A percentile compares a stretch with the other conserved stretches of the same genome.
These are phyloP conservation scores for Galaxea fascicularis DNA, from an alignment of 92 coral and sea anemone species.

Conservation along the genomic window DNA sequence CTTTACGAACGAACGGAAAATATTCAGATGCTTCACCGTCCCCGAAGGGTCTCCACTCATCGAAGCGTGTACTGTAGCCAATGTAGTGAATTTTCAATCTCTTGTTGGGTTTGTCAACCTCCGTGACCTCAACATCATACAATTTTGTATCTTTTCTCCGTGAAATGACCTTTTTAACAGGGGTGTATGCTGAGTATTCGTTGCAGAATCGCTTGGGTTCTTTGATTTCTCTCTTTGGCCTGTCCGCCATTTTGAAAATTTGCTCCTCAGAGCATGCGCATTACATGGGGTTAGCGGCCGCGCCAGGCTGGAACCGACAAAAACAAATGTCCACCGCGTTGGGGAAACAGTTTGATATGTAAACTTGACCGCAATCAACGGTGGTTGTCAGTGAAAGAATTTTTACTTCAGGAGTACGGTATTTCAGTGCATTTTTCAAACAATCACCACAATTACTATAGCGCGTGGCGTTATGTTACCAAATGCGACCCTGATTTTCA, in stretches of 20 bases:
- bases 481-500: too few relatives aligned
- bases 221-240: conserved; percentile 43
- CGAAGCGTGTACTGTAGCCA: conserved; percentile 44
- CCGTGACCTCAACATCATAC: conserved; percentile 57
- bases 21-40: conserved; percentile 33
- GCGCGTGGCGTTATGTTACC: too few relatives aligned
- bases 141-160: conserved; percentile 43
- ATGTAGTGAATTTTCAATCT: too few relatives aligned
- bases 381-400: too few relatives aligned
- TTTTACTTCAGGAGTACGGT: too few relatives aligned
- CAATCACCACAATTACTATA: too few relatives aligned
- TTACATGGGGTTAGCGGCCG: conserved; percentile 31
- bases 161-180: conserved; percentile 34
- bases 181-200: conserved; percentile 25
- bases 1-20: conserved; percentile 38
- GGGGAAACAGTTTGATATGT: conserved; percentile 62
- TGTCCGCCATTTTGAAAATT: conserved; percentile 56
- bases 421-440: too few relatives aligned
- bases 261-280: too few relatives aligned
- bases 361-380: too few relatives aligned
- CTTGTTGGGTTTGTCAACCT: conserved; percentile 57
- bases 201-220: conserved; percentile 37
- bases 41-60: conserved; percentile 64
- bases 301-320: conserved; percentile 29
- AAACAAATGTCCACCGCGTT: conserved; percentile 49